phyloP scores from a whole-genome alignment of 2,113 vertebrate species.

The Plecturocebus donacophilus region DNA sequence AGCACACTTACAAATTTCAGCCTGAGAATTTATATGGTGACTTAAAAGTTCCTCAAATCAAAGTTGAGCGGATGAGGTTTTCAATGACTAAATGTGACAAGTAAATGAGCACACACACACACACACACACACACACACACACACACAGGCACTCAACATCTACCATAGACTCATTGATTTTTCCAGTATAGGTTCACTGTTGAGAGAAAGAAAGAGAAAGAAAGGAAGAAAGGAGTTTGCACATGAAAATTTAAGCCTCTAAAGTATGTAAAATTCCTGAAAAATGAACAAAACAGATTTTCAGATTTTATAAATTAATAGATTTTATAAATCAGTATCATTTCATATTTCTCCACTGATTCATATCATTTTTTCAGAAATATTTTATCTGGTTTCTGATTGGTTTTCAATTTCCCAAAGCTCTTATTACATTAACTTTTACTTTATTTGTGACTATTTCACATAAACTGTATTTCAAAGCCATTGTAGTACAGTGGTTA shows the following conservation, averaged over 20 bases:
- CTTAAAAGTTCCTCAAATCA: slow-evolving; percentile 1
- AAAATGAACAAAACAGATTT: slow-evolving; percentile 9
- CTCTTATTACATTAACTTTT: background rate
- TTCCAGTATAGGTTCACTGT: background rate
- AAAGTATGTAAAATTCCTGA: background rate
- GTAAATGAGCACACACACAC: background rate
- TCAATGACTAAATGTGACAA: background rate
- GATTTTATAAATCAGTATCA: background rate
- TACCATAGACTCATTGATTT: background rate
- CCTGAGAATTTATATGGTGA: background rate
- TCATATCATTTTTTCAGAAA: background rate
- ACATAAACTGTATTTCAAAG: background rate
- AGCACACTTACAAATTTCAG: background rate
- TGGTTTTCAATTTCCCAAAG: background rate
- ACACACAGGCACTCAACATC: background rate
- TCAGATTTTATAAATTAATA: background rate
- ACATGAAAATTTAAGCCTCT: background rate
- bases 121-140: background rate
- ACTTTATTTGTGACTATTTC: background rate
- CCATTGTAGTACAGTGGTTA: background rate
- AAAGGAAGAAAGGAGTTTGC: background rate
- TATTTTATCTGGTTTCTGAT: background rate
- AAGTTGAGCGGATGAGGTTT: background rate
- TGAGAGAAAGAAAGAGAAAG: background rate
- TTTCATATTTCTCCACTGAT: background rate